Conservation (phyloP, 2,888 invertebrate species). For the Nemotelus nigrinus region DNA sequence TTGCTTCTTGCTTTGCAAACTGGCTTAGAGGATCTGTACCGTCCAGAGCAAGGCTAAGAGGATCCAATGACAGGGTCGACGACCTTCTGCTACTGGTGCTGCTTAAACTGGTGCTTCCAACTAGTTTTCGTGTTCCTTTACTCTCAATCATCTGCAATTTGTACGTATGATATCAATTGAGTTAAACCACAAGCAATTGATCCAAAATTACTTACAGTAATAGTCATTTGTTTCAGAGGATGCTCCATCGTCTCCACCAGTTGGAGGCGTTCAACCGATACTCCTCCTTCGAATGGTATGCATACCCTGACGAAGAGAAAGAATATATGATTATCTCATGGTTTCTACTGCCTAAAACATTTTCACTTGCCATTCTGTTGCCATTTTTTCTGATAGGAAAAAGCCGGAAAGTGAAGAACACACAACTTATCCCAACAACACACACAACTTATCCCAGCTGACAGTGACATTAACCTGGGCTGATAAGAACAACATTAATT, state of each 20-base stretch:
- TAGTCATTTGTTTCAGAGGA: slow-evolving; percentile 69
- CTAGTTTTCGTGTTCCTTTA: slow-evolving; percentile 65
- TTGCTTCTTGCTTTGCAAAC: slow-evolving; percentile 70
- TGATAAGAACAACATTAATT: too few relatives aligned
- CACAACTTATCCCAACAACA: background rate
- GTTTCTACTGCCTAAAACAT: slow-evolving; percentile 3
- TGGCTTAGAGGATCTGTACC: slow-evolving; percentile 80
- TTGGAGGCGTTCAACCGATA: slow-evolving; percentile 57
- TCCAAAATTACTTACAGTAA: slow-evolving; percentile 59
- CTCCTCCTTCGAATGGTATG: slow-evolving; percentile 58
- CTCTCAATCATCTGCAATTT: slow-evolving; percentile 67
- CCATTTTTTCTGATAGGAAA: slow-evolving; percentile 35
- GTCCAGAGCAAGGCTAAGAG: slow-evolving; percentile 70
- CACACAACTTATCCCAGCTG: slow-evolving; percentile 2
- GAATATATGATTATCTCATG: background rate
- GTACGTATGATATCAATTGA: background rate
- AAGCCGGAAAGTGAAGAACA: background rate
- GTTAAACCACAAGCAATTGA: background rate
- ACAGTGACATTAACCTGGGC: background rate
- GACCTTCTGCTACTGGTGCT: slow-evolving; percentile 67
- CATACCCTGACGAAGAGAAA: slow-evolving; percentile 56
- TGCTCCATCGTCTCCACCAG: slow-evolving; percentile 66
- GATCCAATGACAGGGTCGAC: slow-evolving; percentile 68
- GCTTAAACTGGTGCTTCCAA: slow-evolving; percentile 62
- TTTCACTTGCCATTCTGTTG: slow-evolving; percentile 47